These are phyloP conservation scores for Margarornis squamiger DNA, from an alignment of 2,797 vertebrate genomes.

Conservation along the genomic window DNA sequence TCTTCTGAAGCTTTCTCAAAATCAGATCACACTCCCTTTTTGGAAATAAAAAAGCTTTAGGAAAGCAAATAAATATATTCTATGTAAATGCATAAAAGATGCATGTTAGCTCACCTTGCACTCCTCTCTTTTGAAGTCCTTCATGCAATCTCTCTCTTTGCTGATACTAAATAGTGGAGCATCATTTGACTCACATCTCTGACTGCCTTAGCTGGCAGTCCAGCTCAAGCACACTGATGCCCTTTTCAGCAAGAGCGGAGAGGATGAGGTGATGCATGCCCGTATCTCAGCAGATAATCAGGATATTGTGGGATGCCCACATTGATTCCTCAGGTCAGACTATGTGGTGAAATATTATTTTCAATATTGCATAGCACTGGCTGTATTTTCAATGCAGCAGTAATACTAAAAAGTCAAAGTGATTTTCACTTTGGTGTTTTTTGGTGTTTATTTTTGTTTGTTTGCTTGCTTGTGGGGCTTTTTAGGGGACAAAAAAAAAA, in stretches of 20 bases:
- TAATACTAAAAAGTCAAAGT: not conserved
- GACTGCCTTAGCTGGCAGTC: not conserved
- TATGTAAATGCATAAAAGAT: not conserved
- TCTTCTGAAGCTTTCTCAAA: not conserved
- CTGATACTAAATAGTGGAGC: not conserved
- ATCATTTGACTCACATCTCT: not conserved
- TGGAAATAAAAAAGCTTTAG: not conserved
- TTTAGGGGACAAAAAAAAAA: not conserved
- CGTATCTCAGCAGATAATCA: not conserved
- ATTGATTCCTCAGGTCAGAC: not conserved
- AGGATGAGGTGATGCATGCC: not conserved
- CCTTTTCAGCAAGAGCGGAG: not conserved
- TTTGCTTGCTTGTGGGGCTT: not conserved
- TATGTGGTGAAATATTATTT: not conserved
- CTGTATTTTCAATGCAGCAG: not conserved
- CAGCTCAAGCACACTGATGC: not conserved
- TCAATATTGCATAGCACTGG: not conserved
- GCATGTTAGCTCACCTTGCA: not conserved
- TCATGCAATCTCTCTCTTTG: not conserved
- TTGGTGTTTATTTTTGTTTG: not conserved
- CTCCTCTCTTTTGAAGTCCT: not conserved
- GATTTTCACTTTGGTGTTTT: not conserved
- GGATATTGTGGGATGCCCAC: not conserved
- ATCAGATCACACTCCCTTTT: not conserved
- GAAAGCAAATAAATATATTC: not conserved